Evolutionary conservation across 2,888 invertebrate species (phyloP).

Genomic region (Mamestra brassicae): DNA sequence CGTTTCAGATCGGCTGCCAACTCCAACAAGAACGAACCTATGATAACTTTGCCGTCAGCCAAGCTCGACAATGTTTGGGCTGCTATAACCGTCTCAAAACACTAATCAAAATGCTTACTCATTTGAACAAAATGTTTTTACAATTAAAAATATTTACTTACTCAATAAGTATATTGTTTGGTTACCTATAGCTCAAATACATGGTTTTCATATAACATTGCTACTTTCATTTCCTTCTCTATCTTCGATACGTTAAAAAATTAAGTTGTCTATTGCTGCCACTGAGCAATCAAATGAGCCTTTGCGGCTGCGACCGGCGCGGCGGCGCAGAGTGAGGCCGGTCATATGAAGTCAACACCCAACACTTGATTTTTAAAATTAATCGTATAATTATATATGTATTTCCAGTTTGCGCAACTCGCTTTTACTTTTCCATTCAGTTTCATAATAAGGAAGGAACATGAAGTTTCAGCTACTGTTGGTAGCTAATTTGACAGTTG

Average conservation of each 20-base stretch:
- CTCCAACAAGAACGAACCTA: constrained; percentile 82
- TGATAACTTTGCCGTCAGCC: constrained; percentile 78
- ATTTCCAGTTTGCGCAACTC: no score
- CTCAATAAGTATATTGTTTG: constrained; percentile 20
- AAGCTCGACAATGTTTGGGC: constrained; percentile 86
- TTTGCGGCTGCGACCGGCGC: no score
- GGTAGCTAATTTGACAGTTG: no score
- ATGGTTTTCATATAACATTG: constrained; percentile 31
- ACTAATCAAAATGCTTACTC: constrained; percentile 67
- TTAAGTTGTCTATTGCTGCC: background rate
- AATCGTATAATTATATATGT: no score
- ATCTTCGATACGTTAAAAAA: no score
- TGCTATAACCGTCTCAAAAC: constrained; percentile 84
- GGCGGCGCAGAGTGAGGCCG: no score
- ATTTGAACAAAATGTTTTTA: constrained; percentile 28
- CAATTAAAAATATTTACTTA: constrained; percentile 22
- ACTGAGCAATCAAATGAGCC: no score
- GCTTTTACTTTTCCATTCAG: no score
- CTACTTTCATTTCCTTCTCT: constrained; percentile 22
- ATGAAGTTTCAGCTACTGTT: no score
- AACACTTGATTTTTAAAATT: no score
- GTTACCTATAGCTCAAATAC: constrained; percentile 26
- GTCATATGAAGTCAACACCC: no score
- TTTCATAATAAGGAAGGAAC: no score
- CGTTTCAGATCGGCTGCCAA: constrained; percentile 83